Base-by-base conservation (phyloP, 2,797 vertebrate species). In the Morelia viridis region DNA sequence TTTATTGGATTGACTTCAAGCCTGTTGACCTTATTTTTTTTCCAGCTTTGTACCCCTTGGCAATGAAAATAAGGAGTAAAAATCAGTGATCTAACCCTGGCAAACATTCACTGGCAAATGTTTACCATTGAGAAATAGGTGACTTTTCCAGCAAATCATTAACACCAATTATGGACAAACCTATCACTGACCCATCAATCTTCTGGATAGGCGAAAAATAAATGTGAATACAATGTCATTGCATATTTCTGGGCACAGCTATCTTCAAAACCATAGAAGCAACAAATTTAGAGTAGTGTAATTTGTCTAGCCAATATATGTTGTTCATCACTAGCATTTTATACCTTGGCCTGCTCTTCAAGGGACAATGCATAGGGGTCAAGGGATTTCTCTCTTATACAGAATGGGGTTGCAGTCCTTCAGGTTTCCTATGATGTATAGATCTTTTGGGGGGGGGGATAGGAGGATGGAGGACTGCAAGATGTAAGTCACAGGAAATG, bases 101-200 rank as follows among this genome's bases (percentile, higher is more conserved):
- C 35, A 2, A 76, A 41, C 17, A 19, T n/a, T 22, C 53, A 83
- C 12, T 61, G 13, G 28, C 26, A 61, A 46, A 61, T 9, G 57
- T 61, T 83, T 35, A 88, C 86, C 13, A 22, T 64, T 71, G 50
- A 31, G 50, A 56, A 89, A 71, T 24, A 56, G 62, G 12, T 26
- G 65, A 83, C 60, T 28, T 57, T 86, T 68, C 76, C 0, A 0
- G 26, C 61, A 0, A 1, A 90, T 53, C 50, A 90, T 31, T 85
- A 12, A 1, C 0, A 68, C 50, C 57, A 84, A 53, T 89, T 85
- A 90, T 87, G 28, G 91, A 89, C 0, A 17, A 31, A 8, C 61
- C 68, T 85, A 89, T 88, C 88, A 92, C 62, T 94, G 93, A 89
- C 71, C n/a, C 90, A 92, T 8, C 46, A 84, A 64, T 50, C 64